phyloP scores from a whole-genome alignment of 2,888 invertebrate species.

The Archips crataeganus region DNA sequence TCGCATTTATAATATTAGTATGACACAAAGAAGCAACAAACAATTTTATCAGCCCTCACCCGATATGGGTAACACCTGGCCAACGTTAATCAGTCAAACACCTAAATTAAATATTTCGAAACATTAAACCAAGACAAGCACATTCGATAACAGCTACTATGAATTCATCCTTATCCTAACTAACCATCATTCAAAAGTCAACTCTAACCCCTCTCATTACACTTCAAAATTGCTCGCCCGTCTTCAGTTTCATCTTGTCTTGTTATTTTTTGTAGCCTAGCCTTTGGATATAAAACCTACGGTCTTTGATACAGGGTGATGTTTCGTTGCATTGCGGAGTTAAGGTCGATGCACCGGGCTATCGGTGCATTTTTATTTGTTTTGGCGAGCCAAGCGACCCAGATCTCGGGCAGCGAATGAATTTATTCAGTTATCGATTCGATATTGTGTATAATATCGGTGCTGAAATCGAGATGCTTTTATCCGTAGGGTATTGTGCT shows the following conservation, averaged over 20 bases:
- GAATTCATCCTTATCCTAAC: conserved; percentile 76
- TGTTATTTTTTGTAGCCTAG: conserved; percentile 76
- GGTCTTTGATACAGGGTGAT: conserved; percentile 51
- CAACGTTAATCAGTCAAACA: conserved; percentile 61
- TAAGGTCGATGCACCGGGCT: conserved; percentile 83
- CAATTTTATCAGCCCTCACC: conserved; percentile 20
- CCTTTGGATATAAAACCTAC: conserved; percentile 63
- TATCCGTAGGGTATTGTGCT: conserved; percentile 37
- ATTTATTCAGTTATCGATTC: conserved; percentile 84
- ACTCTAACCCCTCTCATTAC: conserved; percentile 49
- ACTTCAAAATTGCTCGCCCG: conserved; percentile 63
- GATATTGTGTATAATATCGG: conserved; percentile 77
- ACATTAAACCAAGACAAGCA: conserved; percentile 79
- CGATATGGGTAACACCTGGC: conserved; percentile 51
- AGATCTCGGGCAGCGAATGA: conserved; percentile 78
- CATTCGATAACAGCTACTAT: conserved; percentile 80
- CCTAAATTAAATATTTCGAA: conserved; percentile 77
- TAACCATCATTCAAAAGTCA: conserved; percentile 45
- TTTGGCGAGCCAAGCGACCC: conserved; percentile 83
- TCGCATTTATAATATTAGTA: too few relatives aligned
- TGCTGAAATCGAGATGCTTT: conserved; percentile 57
- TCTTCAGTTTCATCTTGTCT: conserved; percentile 84
- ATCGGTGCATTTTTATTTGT: conserved; percentile 84
- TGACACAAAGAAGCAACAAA: neutral
- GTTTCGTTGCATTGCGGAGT: conserved; percentile 53